Evolutionary conservation across 2,113 vertebrate species (phyloP), one percentile per base, ranked within the genome.

Genomic region (Accipiter virgatus): DNA sequence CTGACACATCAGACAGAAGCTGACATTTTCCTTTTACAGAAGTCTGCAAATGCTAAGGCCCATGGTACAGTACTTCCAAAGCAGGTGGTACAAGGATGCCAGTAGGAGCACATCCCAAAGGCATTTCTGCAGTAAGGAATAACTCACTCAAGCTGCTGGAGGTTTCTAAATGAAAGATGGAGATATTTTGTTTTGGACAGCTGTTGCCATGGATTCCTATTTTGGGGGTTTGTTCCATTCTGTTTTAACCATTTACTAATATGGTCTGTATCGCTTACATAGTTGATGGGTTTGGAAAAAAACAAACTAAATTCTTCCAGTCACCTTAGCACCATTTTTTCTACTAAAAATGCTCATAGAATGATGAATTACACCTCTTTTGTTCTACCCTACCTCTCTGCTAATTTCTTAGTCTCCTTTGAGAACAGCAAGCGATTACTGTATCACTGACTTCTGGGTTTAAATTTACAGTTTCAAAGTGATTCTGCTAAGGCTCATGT

Each of bases 21-120:
- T 83, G 92, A 92, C 83, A 83, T 96, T 90, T 75, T 43, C 81
- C 75, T 83, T 93, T 87, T 72, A 86, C 93, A 96, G 84, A 66
- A 55, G 48, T 87, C 83, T 66, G 47, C 77, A 97, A 97, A 93
- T 96, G 72, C 81, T 89, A 85, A 74, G 80, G 91, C 93, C 78
- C 75, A 26, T 66, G 87, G 81, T 81, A 94, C 66, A 59, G 53
- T 12, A 52, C 38, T 94, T 93, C 65, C 70, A 86, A 85, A 85
- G 78, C 87, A 95, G 84, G 78, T 90, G 74, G 73, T 82, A 85
- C 91, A 79, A 65, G 62, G 9, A 91, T 81, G 73, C 86, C 91
- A 84, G 86, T 45, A 89, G 81, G 58, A 91, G 53, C 68, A 82
- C 61, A 62, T 96, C 86, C 89, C 86, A 90, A 90, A 95, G 91